These are phyloP conservation scores for Papilio protenor DNA, from an alignment of 2,888 invertebrate species.

Conservation along the genomic window DNA sequence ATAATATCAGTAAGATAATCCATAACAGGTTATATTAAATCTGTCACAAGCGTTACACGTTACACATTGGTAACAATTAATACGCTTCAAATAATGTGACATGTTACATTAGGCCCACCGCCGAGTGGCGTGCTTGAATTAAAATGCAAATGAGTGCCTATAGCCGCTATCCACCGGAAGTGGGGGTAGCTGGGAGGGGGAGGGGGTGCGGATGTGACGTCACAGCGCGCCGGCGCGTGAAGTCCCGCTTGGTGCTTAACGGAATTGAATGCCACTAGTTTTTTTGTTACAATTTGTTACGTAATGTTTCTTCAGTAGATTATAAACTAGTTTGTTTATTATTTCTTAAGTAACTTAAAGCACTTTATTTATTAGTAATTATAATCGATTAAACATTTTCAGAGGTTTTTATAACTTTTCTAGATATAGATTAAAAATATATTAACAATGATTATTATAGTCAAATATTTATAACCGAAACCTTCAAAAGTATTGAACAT, in stretches of 20 bases:
- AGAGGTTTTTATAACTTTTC: no score
- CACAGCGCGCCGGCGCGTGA: slow-evolving; percentile 52
- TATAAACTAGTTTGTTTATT: not conserved
- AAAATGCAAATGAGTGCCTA: slow-evolving; percentile 39
- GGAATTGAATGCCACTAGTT: slow-evolving; percentile 38
- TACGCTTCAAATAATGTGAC: slow-evolving; percentile 27
- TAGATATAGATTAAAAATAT: no score
- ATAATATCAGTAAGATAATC: not conserved
- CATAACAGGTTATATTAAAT: not conserved
- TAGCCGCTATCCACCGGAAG: slow-evolving; percentile 48
- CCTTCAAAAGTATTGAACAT: not conserved
- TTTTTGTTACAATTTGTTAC: slow-evolving; percentile 28
- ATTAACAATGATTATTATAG: no score
- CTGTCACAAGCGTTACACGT: slow-evolving; percentile 6
- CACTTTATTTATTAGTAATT: no score
- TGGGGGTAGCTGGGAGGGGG: slow-evolving; percentile 25
- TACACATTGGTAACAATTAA: slow-evolving; percentile 21
- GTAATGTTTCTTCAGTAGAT: not conserved
- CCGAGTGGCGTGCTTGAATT: slow-evolving; percentile 23
- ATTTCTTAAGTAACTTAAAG: not conserved
- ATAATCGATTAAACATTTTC: no score
- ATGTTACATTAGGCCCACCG: slow-evolving; percentile 26
- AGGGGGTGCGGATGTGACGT: slow-evolving; percentile 54
- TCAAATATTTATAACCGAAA: no score
- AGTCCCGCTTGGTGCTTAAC: slow-evolving; percentile 43